Conservation (phyloP, 2,113 vertebrate species). For the Passer montanus region DNA sequence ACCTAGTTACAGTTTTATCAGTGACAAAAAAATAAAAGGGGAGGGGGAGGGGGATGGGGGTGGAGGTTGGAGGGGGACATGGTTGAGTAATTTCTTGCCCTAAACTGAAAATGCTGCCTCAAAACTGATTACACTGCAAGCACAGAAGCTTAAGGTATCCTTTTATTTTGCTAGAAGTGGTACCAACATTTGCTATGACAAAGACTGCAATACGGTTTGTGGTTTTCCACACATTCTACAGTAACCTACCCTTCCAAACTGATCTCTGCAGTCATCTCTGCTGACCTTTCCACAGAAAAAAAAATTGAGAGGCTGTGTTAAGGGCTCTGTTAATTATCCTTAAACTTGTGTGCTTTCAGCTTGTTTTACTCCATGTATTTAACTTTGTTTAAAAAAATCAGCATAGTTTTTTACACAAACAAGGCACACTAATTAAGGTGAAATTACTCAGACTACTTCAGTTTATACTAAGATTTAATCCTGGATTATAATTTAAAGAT, state of each 20-base stretch:
- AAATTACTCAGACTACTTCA: conserved; percentile 33
- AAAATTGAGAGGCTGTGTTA: not conserved
- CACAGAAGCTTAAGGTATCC: not conserved
- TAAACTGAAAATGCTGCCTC: not conserved
- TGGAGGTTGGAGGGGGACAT: not conserved
- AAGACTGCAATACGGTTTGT: not conserved
- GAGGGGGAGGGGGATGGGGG: fast-evolving
- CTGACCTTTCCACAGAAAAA: conserved; percentile 36
- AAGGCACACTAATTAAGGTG: conserved; percentile 25
- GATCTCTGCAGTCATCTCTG: conserved; percentile 12
- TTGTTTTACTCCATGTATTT: not conserved
- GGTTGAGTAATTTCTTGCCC: not conserved
- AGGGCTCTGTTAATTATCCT: not conserved
- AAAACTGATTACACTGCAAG: not conserved
- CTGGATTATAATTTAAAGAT: conserved; percentile 37
- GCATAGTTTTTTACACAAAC: conserved; percentile 13
- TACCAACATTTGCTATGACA: conserved; percentile 49
- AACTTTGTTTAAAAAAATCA: conserved; percentile 18
- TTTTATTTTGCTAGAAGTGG: not conserved
- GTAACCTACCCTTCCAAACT: conserved; percentile 52
- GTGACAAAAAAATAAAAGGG: not conserved
- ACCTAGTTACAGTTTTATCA: not conserved
- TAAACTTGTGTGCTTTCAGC: not conserved
- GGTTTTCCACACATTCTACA: conserved; percentile 22
- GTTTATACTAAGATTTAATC: conserved; percentile 51